A percentile compares a stretch with the other conserved stretches of the same genome.
Conservation (phyloP, 1,140 invertebrate genomes). For the Marisa cornuarietis region DNA sequence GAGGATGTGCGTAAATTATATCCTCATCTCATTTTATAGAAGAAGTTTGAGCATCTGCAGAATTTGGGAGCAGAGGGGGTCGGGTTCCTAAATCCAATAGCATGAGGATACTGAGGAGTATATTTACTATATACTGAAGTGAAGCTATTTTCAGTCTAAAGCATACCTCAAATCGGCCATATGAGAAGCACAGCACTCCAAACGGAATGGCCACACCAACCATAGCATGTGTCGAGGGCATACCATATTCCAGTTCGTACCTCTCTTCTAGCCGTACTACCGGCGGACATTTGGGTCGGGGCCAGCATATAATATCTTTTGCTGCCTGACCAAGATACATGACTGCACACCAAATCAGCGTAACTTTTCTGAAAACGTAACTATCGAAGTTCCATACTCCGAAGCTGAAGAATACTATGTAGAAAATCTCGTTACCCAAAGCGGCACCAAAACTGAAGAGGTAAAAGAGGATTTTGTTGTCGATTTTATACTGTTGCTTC, state of each 20-base stretch:
- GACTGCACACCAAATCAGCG: constrained; percentile 83
- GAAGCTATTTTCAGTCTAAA: too few species aligned
- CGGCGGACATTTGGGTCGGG: constrained; percentile 82
- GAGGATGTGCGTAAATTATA: too few species aligned
- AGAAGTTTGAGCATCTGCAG: too few species aligned
- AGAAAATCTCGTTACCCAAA: constrained; percentile 89
- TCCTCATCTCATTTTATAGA: too few species aligned
- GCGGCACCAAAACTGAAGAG: constrained; percentile 84
- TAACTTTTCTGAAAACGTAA: constrained; percentile 69
- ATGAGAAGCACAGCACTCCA: constrained; percentile 81
- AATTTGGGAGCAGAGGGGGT: too few species aligned
- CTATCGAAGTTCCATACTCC: constrained; percentile 87
- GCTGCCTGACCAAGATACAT: constrained; percentile 80
- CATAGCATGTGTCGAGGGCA: constrained; percentile 95
- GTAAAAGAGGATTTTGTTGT: constrained; percentile 87
- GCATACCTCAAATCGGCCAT: constrained; percentile 81
- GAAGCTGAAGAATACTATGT: constrained; percentile 86
- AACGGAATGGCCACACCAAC: constrained; percentile 87
- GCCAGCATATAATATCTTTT: constrained; percentile 82
- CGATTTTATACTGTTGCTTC: constrained; percentile 68
- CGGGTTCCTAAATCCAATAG: too few species aligned
- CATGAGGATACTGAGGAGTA: too few species aligned
- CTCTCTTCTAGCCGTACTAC: constrained; percentile 80
- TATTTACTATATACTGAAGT: too few species aligned
- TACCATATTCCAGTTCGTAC: constrained; percentile 92